Evolutionary conservation across 2,888 invertebrate species (phyloP).

Genomic region (Leptinotarsa juncta): DNA sequence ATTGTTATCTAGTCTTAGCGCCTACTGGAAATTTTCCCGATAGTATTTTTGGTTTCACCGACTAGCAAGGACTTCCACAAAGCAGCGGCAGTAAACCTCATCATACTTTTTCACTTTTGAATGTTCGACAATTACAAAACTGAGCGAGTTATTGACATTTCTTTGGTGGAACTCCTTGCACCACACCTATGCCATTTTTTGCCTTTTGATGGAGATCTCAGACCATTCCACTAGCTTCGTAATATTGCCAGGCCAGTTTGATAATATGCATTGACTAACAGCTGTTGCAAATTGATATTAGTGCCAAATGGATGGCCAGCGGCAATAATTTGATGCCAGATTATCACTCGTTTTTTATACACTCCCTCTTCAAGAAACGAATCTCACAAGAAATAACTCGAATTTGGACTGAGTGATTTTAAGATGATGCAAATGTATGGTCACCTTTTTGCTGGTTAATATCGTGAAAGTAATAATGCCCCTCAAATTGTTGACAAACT

Average conservation of each 20-base stretch:
- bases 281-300: constrained; percentile 41
- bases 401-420: constrained; percentile 17
- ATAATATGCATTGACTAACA: constrained; percentile 44
- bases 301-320: constrained; percentile 61
- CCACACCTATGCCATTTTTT: constrained; percentile 38
- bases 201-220: constrained; percentile 55
- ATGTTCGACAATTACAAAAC: background rate
- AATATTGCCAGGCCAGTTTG: constrained; percentile 55
- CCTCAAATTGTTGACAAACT: too few relatives aligned
- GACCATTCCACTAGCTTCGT: constrained; percentile 58
- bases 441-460: background rate
- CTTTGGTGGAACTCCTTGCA: constrained; percentile 22
- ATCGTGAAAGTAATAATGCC: background rate
- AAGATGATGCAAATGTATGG: constrained; percentile 1
- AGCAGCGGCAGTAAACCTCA: background rate
- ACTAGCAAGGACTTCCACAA: constrained; percentile 27
- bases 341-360: constrained; percentile 53
- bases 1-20: constrained; percentile 44
- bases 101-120: background rate
- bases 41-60: constrained; percentile 44
- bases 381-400: constrained; percentile 19
- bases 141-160: too few relatives aligned
- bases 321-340: constrained; percentile 53
- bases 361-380: constrained; percentile 34
- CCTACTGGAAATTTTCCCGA: constrained; percentile 35